Conservation (phyloP, 1,140 invertebrate species). For the Kradibia gibbosae region DNA sequence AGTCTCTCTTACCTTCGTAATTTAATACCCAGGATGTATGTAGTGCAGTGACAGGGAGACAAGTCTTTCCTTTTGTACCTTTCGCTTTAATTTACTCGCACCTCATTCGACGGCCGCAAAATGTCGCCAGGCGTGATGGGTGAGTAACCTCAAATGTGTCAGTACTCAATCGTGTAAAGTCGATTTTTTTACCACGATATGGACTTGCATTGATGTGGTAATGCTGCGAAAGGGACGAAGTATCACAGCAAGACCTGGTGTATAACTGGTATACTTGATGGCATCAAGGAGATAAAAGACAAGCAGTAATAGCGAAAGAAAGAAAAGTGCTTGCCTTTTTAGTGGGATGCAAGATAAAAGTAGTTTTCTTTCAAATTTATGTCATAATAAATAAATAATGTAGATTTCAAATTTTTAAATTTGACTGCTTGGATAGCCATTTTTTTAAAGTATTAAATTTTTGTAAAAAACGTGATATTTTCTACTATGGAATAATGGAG, state of each 20-base stretch:
- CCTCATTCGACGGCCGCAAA: constrained; percentile 16
- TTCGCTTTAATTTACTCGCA: constrained; percentile 24
- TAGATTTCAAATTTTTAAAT: too few species aligned
- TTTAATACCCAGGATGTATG: constrained; percentile 1
- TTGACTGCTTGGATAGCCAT: too few species aligned
- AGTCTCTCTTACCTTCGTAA: neutral
- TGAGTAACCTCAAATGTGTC: constrained; percentile 29
- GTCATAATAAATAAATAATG: too few species aligned
- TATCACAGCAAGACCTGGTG: neutral
- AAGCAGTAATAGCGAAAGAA: neutral
- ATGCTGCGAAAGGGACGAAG: neutral
- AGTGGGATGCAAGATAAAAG: neutral
- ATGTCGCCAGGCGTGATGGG: neutral
- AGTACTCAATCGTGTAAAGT: neutral
- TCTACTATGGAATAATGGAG: too few species aligned
- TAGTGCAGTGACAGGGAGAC: neutral
- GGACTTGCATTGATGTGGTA: neutral
- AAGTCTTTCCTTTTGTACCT: neutral
- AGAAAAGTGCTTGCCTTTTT: neutral
- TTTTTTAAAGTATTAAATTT: too few species aligned
- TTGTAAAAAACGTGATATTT: too few species aligned
- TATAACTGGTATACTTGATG: neutral
- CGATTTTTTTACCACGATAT: constrained; percentile 7
- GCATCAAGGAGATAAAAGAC: neutral
- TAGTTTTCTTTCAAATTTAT: neutral